Base-by-base conservation (phyloP, 1,140 invertebrate genomes). In the Diabrotica virgifera region DNA sequence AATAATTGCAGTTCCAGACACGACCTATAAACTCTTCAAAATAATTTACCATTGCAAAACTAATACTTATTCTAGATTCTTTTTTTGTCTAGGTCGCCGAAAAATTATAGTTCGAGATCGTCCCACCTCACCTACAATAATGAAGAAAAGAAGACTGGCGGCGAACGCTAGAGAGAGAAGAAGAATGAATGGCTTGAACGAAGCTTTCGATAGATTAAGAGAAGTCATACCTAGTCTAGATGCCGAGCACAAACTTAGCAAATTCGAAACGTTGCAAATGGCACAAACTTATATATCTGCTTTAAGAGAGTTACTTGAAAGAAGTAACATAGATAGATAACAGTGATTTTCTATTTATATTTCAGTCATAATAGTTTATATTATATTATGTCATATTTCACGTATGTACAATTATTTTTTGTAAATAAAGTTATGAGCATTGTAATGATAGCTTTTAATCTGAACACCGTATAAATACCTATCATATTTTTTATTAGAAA, bases 231-330 rank as follows among this genome's bases (percentile, higher is more conserved):
- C 90, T 0, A 87, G 85, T 58, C 80, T 90, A 11, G 89, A 88
- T 3, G 87, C 88, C 60, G 88, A 92, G 73, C 82, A 88, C 69
- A 90, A 91, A 76, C 80, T 92, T 3, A 91, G 89, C 61, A 93
- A 93, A 77, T 92, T 89, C 75, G 91, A 93, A 77, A 92, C 90
- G 0, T 75, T 93, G 35, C 90, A 92, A 80, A 91, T 92, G 90
- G 91, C 91, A 0, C 90, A 92, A 71, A 90, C 85, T 5, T 92
- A 93, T 77, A 93, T 93, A 52, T 80, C 84, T 0, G 89, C 89
- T 0, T 77, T 91, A 9, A 82, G 85, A 64, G 87, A 89, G 66
- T 74, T 88, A 4, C 73, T 88, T 10, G 71, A 79, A 58, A 74
- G 76, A 55, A 75, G 76, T 57, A 46, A 46, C 40, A 8, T 24